Evolutionary conservation across 2,113 vertebrate species (phyloP).

Genomic region (Embiotoca jacksoni): DNA sequence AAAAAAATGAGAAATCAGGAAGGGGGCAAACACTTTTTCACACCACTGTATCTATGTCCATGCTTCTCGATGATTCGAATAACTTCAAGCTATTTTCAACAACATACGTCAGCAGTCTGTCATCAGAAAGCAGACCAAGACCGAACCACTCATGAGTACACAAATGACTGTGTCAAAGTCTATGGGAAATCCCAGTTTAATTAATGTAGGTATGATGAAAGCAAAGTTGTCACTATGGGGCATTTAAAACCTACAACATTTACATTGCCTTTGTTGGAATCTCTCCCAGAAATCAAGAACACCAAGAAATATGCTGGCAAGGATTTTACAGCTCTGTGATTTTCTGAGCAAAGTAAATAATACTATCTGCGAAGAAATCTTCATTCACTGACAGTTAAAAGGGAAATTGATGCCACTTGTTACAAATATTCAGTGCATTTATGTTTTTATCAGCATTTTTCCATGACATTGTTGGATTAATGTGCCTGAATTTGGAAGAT

Average conservation of each 20-base stretch:
- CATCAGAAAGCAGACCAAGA: conserved; percentile 65
- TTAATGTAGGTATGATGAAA: conserved; percentile 69
- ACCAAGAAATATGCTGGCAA: conserved; percentile 42
- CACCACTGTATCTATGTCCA: conserved; percentile 36
- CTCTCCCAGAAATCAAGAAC: conserved; percentile 54
- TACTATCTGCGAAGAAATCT: conserved; percentile 70
- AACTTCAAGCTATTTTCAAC: conserved; percentile 69
- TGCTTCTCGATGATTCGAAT: conserved; percentile 66
- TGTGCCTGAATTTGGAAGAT: conserved; percentile 74
- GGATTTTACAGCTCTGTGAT: conserved; percentile 59
- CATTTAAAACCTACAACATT: conserved; percentile 67
- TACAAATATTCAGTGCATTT: conserved; percentile 68
- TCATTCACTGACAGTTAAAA: conserved; percentile 67
- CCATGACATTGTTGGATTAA: conserved; percentile 78
- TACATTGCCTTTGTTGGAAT: conserved; percentile 67
- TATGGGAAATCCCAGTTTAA: conserved; percentile 65
- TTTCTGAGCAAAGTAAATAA: conserved; percentile 68
- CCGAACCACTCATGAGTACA: conserved; percentile 66
- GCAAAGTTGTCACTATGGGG: conserved; percentile 67
- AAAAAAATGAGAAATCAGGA: too few relatives aligned
- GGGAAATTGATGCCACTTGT: conserved; percentile 71
- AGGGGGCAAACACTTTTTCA: too few relatives aligned
- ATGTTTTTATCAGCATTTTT: conserved; percentile 75
- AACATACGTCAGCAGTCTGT: conserved; percentile 56
- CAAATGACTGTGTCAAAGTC: conserved; percentile 71